These are phyloP conservation scores for Echinops telfairi DNA, from an alignment of 2,113 vertebrate genomes.

Conservation along the genomic window DNA sequence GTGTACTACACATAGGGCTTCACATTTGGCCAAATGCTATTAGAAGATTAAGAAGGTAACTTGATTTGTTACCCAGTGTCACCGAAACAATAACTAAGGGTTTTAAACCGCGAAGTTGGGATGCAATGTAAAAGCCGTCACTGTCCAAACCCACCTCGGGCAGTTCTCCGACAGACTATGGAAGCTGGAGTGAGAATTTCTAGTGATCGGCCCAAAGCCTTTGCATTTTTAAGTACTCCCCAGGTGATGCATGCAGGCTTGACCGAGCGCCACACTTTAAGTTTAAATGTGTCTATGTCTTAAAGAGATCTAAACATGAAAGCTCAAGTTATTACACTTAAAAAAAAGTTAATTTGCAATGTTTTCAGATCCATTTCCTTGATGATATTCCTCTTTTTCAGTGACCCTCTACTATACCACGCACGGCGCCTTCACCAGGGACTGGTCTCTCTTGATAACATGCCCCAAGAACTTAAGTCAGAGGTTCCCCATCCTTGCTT, in stretches of 20 bases:
- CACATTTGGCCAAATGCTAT: not conserved
- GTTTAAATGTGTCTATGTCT: not conserved
- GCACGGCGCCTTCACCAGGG: no score
- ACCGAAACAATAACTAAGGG: not conserved
- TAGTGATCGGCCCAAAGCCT: not conserved
- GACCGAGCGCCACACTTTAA: not conserved
- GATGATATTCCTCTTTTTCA: no score
- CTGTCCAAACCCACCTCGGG: not conserved
- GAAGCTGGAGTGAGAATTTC: not conserved
- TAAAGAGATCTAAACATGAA: not conserved
- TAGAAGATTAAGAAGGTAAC: slow-evolving; percentile 3
- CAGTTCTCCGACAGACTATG: not conserved
- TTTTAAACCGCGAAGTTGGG: not conserved
- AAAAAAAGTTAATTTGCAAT: not conserved
- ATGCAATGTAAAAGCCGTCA: not conserved
- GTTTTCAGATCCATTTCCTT: not conserved
- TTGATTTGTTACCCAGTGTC: not conserved
- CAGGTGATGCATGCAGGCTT: not conserved
- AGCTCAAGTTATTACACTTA: not conserved
- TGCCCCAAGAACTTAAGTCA: no score
- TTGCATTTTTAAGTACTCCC: not conserved
- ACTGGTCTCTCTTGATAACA: no score
- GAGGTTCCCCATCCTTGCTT: no score
- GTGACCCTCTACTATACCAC: no score
- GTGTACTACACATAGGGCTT: not conserved